phyloP scores from a whole-genome alignment of 2,113 vertebrate species.

The Lethenteron reissneri region DNA sequence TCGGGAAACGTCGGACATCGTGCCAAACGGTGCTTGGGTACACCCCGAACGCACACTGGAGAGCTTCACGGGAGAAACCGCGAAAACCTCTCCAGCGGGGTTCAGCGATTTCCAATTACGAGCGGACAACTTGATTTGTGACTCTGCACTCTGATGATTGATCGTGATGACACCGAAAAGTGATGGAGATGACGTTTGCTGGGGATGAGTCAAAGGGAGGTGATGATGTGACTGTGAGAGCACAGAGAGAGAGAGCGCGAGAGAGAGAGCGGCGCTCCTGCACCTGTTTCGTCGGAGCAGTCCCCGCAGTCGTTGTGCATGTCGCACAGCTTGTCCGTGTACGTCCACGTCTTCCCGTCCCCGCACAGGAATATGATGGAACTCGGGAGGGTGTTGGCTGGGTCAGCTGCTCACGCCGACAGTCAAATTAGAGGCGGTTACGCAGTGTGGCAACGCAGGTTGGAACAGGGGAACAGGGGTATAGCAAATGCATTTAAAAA shows the following conservation, averaged over 20 bases:
- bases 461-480: too few species aligned
- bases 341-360: slow-evolving; percentile 14
- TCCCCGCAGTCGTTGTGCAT: slow-evolving; percentile 15
- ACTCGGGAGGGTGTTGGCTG: slow-evolving; percentile 13
- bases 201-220: neutral
- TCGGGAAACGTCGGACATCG: too few species aligned
- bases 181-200: neutral
- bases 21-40: too few species aligned
- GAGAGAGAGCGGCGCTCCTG: neutral
- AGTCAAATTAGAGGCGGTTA: too few species aligned
- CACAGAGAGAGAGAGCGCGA: neutral
- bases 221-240: neutral
- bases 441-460: too few species aligned
- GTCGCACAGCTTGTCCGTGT: slow-evolving; percentile 14
- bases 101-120: neutral
- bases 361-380: slow-evolving; percentile 15
- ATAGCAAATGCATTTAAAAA: too few species aligned
- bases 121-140: neutral
- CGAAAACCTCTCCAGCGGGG: too few species aligned
- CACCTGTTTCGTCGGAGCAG: slow-evolving; percentile 17
- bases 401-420: slow-evolving; percentile 10
- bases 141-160: neutral
- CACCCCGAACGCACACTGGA: too few species aligned
- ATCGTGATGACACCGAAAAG: neutral
- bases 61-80: too few species aligned